Evolutionary conservation across 1,140 invertebrate genomes (phyloP), one percentile per base, ranked within the genome.

Genomic region (Amphibalanus amphitrite): DNA sequence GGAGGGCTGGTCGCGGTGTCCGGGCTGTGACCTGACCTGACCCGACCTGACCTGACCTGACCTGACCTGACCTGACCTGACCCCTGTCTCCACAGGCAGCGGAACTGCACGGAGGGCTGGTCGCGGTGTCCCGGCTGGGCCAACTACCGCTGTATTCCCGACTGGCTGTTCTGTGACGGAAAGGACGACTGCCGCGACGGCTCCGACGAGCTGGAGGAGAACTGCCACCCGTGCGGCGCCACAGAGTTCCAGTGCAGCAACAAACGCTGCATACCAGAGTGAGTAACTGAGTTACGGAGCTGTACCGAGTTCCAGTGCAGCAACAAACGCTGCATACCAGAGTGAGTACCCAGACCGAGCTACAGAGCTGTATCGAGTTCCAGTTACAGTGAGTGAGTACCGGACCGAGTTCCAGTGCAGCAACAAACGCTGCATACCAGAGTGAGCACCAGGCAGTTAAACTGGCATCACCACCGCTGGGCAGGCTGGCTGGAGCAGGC

Each of bases 111-210:
- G 0, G 89, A 86, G 0, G 93, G 93, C 1, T 96, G 93, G 93
- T 71, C n/a, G 69, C 84, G 92, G 40, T 95, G 93, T 81, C 93
- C 93, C 0, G 90, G 90, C 0, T 86, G 89, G 70, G 87, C 89
- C 0, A 95, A 95, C 78, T 95, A 95, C 76, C 85, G 92, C 33
- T 96, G 93, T 78, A 95, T 96, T 76, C 93, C 93, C 0, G 92
- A 93, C 80, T 95, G 92, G 93, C 78, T 95, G 38, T 95, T 95
- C 84, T 96, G 93, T 79, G 93, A 96, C 77, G 93, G 93, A 3
- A 95, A 95, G 80, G 92, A 95, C 70, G 81, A 82, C 75, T 93
- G 91, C 74, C 82, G 93, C 0, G 94, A 97, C 77, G 89, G 89
- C 30, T 93, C 90, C 4, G 95, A 98, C 78, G 95, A 98, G 82